phyloP scores from a whole-genome alignment of 2,888 invertebrate species.

The Zygaena filipendulae region DNA sequence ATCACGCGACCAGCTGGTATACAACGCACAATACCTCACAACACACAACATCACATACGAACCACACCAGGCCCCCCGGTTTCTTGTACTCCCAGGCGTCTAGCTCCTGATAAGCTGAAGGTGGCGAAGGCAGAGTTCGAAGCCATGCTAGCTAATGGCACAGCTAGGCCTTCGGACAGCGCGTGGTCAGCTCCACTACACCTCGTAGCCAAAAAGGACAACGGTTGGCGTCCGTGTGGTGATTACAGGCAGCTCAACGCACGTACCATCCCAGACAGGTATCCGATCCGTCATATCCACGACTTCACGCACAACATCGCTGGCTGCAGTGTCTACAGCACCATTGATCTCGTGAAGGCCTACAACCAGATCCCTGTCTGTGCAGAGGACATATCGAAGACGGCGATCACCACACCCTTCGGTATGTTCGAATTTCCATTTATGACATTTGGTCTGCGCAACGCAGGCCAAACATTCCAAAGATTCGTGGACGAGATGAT shows the following conservation, averaged over 20 bases:
- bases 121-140: slow-evolving; percentile 8
- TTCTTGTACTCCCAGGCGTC: slow-evolving; percentile 5
- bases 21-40: background rate
- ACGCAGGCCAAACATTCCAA: slow-evolving; percentile 34
- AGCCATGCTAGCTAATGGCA: slow-evolving; percentile 10
- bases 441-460: slow-evolving; percentile 30
- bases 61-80: slow-evolving; percentile 14
- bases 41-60: slow-evolving; percentile 12
- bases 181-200: slow-evolving; percentile 29
- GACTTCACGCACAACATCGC: slow-evolving; percentile 22
- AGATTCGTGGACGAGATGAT: slow-evolving; percentile 23
- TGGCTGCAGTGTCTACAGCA: slow-evolving; percentile 21
- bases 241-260: slow-evolving; percentile 29
- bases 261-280: slow-evolving; percentile 23
- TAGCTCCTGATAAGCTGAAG: slow-evolving; percentile 11
- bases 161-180: slow-evolving; percentile 16
- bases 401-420: slow-evolving; percentile 24
- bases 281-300: slow-evolving; percentile 25
- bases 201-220: slow-evolving; percentile 25
- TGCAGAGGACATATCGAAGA: slow-evolving; percentile 23
- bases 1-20: slow-evolving; percentile 2
- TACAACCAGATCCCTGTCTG: slow-evolving; percentile 11
- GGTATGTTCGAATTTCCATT: slow-evolving; percentile 23
- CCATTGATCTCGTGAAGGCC: slow-evolving; percentile 26
- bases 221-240: slow-evolving; percentile 29